Percentiles rank a stretch among this genome's conserved stretches.
phyloP scores from a whole-genome alignment of 1,140 invertebrate species.

The Drosophila yakuba region DNA sequence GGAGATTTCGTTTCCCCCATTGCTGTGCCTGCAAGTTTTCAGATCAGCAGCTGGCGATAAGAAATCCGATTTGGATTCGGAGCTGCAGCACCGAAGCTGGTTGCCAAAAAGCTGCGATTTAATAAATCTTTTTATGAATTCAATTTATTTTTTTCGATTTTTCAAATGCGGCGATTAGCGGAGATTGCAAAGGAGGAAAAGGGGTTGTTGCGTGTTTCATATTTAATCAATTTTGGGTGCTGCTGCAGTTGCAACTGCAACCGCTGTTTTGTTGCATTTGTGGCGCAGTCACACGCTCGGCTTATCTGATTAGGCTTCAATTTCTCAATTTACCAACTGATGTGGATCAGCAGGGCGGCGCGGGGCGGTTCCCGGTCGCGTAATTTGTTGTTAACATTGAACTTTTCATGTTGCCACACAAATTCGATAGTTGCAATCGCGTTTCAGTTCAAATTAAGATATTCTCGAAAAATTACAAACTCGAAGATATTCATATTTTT shows the following conservation, averaged over 20 bases:
- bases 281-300: conserved; percentile 67
- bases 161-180: conserved; percentile 61
- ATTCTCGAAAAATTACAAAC: too few relatives aligned
- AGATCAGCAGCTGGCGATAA: conserved; percentile 69
- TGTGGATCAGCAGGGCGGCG: conserved; percentile 30
- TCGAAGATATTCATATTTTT: too few relatives aligned
- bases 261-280: conserved; percentile 20
- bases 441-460: neutral
- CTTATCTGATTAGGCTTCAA: conserved; percentile 80
- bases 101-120: conserved; percentile 71
- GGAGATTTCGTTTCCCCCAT: conserved; percentile 8
- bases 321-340: conserved; percentile 78
- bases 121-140: conserved; percentile 82
- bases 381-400: conserved; percentile 74
- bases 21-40: conserved; percentile 14
- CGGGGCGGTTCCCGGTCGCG: conserved; percentile 15
- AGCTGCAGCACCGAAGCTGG: conserved; percentile 6
- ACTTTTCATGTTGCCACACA: conserved; percentile 60
- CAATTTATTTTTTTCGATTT: conserved; percentile 77
- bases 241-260: conserved; percentile 31
- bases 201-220: conserved; percentile 72
- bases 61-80: conserved; percentile 51
- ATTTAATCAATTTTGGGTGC: conserved; percentile 76
- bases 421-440: conserved; percentile 4
- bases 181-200: neutral